A percentile compares a stretch with the other conserved stretches of the same genome.
phyloP scores from a whole-genome alignment of 2,113 vertebrate species.

The Gambusia affinis region DNA sequence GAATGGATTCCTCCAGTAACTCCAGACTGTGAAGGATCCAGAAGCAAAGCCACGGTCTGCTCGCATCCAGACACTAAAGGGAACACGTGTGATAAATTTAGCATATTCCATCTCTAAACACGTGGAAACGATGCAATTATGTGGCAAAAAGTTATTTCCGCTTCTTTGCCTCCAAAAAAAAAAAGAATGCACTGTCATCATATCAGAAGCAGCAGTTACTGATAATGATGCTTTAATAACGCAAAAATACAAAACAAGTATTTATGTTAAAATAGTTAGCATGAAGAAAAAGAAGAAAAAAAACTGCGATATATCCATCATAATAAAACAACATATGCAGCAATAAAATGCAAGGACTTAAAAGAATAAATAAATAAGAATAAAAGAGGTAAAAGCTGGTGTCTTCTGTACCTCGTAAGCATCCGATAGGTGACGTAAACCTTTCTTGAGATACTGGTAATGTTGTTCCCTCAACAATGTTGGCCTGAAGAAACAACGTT shows the following conservation, averaged over 20 bases:
- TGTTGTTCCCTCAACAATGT: conserved; percentile 91
- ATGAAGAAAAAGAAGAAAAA: neutral
- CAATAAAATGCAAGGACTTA: no score
- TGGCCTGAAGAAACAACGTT: conserved; percentile 77
- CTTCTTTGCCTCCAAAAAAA: no score
- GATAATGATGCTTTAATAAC: neutral
- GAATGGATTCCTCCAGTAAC: conserved; percentile 89
- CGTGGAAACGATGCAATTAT: no score
- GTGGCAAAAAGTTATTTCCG: no score
- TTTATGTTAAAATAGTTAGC: neutral
- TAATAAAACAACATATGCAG: no score
- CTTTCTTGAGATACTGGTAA: conserved; percentile 94
- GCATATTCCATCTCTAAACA: no score
- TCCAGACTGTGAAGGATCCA: conserved; percentile 99
- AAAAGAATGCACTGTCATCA: no score
- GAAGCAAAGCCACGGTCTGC: conserved; percentile 97
- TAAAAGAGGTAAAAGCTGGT: no score
- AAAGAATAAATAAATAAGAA: no score
- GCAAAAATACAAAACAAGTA: neutral
- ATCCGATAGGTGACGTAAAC: conserved; percentile 91
- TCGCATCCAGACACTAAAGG: conserved; percentile 93
- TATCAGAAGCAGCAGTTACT: no score
- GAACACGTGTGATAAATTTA: no score
- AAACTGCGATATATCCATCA: no score
- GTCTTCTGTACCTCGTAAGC: conserved; percentile 88